phyloP scores from a whole-genome alignment of 2,888 invertebrate genomes.

The Blastobasis adustella region DNA sequence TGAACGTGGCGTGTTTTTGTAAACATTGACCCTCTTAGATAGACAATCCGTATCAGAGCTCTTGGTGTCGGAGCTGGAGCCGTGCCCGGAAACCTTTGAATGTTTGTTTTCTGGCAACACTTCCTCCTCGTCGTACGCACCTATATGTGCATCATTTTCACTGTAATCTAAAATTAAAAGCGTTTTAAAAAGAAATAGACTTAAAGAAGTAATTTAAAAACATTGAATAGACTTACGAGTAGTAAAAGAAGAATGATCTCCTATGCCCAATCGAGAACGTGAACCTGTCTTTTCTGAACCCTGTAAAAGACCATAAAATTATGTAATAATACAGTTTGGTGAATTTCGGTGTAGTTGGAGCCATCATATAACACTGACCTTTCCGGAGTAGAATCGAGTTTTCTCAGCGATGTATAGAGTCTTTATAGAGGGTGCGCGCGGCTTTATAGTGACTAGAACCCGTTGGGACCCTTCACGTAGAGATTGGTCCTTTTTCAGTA shows the following conservation, averaged over 20 bases:
- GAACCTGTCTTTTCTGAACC: conserved; percentile 46
- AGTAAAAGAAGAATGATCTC: conserved; percentile 53
- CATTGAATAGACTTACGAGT: conserved; percentile 35
- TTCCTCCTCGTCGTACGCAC: conserved; percentile 29
- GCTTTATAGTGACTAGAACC: conserved; percentile 53
- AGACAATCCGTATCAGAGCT: conserved; percentile 26
- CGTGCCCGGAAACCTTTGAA: too few relatives aligned
- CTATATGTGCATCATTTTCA: conserved; percentile 31
- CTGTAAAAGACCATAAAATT: conserved; percentile 27
- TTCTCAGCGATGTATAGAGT: conserved; percentile 56
- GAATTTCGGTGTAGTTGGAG: background rate
- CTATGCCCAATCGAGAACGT: conserved; percentile 51
- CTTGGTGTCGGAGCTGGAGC: conserved; percentile 22
- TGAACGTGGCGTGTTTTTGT: conserved; percentile 30
- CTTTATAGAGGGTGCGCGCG: conserved; percentile 46
- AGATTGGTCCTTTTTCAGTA: conserved; percentile 36
- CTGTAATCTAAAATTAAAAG: conserved; percentile 32
- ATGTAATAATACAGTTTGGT: background rate
- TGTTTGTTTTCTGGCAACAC: conserved; percentile 19
- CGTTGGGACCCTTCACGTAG: conserved; percentile 38
- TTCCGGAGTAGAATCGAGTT: conserved; percentile 37
- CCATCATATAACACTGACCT: conserved; percentile 26
- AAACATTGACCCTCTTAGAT: conserved; percentile 23
- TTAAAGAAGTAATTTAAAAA: background rate
- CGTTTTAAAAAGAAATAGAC: background rate